Evolutionary conservation across 1,140 invertebrate species (phyloP).

Genomic region (Drosophila chauvacae): DNA sequence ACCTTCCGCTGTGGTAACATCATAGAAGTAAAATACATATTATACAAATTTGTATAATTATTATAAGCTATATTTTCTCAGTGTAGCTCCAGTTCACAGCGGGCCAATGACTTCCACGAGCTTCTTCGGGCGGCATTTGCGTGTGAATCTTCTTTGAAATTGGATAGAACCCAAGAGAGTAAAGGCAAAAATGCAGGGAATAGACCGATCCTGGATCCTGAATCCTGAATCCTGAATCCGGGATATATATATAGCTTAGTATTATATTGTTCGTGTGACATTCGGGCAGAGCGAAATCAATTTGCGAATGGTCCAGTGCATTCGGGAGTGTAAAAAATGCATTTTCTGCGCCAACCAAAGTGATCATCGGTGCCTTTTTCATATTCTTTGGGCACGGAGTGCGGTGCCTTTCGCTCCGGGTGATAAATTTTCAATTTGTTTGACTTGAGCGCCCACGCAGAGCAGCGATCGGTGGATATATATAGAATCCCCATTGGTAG

Average conservation of each 20-base stretch:
- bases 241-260: not conserved
- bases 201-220: not conserved
- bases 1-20: no score
- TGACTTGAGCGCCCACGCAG: slow-evolving; percentile 73
- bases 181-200: not conserved
- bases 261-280: slow-evolving; percentile 46
- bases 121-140: slow-evolving; percentile 65
- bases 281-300: slow-evolving; percentile 65
- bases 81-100: slow-evolving; percentile 31
- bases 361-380: slow-evolving; percentile 56
- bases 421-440: slow-evolving; percentile 82
- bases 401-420: slow-evolving; percentile 41
- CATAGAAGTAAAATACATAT: no score
- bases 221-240: not conserved
- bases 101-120: slow-evolving; percentile 42
- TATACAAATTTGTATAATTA: no score
- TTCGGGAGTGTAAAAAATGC: slow-evolving; percentile 72
- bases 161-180: slow-evolving; percentile 40
- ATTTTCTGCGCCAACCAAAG: slow-evolving; percentile 67
- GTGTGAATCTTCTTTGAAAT: slow-evolving; percentile 79
- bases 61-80: not conserved
- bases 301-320: slow-evolving; percentile 72
- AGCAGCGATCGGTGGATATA: not conserved
- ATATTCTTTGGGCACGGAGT: slow-evolving; percentile 3
- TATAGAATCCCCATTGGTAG: slow-evolving; percentile 51